These are phyloP conservation scores for Manduca sexta DNA, from an alignment of 1,140 invertebrate genomes.

Conservation along the genomic window DNA sequence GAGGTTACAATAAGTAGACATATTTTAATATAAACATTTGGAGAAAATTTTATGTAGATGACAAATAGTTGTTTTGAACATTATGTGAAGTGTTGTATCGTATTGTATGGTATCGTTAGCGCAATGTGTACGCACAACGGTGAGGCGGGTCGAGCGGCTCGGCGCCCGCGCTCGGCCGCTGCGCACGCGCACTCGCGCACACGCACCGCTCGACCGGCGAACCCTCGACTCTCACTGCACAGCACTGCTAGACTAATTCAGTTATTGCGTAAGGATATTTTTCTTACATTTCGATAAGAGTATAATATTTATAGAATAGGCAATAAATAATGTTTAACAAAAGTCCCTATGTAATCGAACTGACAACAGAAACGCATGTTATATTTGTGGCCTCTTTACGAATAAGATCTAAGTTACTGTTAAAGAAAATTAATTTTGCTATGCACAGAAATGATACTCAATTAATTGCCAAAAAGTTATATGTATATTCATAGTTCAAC, in stretches of 20 bases:
- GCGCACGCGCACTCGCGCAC: constrained; percentile 1
- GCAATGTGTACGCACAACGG: constrained; percentile 68
- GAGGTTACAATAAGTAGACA: constrained; percentile 72
- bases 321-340: constrained; percentile 69
- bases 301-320: constrained; percentile 66
- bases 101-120: constrained; percentile 44
- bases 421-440: constrained; percentile 72
- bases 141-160: constrained; percentile 28
- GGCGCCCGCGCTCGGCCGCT: constrained; percentile 5
- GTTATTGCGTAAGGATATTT: constrained; percentile 70
- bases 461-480: constrained; percentile 73
- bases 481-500: constrained; percentile 73
- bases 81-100: constrained; percentile 70
- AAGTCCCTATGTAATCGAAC: constrained; percentile 73
- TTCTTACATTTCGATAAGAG: constrained; percentile 68
- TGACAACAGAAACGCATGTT: constrained; percentile 72
- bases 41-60: constrained; percentile 72
- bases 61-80: constrained; percentile 70
- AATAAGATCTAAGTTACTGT: constrained; percentile 72
- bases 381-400: constrained; percentile 73
- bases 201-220: constrained; percentile 17
- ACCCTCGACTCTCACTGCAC: constrained; percentile 60
- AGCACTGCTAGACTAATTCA: constrained; percentile 70
- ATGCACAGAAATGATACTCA: constrained; percentile 74
- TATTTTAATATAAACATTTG: constrained; percentile 73